phyloP scores from a whole-genome alignment of 2,888 invertebrate species.

The Hirtodrosophila cameraria region DNA sequence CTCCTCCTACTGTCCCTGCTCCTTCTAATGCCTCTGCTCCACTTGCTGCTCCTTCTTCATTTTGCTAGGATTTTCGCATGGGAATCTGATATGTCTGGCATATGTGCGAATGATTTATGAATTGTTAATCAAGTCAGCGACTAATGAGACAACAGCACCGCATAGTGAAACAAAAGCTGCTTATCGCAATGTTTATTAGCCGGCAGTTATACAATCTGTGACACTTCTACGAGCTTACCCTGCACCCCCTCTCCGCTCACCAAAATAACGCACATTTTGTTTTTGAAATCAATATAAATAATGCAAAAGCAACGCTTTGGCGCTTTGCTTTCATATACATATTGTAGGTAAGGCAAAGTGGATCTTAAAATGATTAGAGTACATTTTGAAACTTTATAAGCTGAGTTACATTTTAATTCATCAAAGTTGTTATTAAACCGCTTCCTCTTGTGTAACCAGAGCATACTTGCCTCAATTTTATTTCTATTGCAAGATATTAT shows the following conservation, averaged over 20 bases:
- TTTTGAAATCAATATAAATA: constrained; percentile 60
- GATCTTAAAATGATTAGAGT: constrained; percentile 1
- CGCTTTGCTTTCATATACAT: background rate
- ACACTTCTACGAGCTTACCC: background rate
- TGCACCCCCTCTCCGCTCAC: background rate
- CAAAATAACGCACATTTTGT: constrained; percentile 3
- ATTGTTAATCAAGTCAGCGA: constrained; percentile 42
- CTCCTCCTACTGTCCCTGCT: background rate
- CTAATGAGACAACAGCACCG: constrained; percentile 59
- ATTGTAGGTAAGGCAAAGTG: constrained; percentile 10
- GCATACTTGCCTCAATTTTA: too few species aligned
- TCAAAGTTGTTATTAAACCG: too few species aligned
- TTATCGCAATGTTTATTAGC: constrained; percentile 62
- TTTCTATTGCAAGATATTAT: background rate
- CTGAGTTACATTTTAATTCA: too few species aligned
- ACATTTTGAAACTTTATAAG: too few species aligned
- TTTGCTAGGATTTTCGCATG: constrained; percentile 22
- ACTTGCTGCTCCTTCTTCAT: constrained; percentile 4
- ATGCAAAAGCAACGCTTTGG: constrained; percentile 29
- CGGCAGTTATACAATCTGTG: constrained; percentile 31
- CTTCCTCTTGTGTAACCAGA: too few species aligned
- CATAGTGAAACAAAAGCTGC: constrained; percentile 36
- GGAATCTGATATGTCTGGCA: constrained; percentile 16
- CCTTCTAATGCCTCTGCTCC: background rate
- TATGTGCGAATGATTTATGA: constrained; percentile 34